A percentile compares a stretch with the other conserved stretches of the same genome.
Evolutionary conservation across 2,113 vertebrate species (phyloP).

Genomic region (Uria lomvia): DNA sequence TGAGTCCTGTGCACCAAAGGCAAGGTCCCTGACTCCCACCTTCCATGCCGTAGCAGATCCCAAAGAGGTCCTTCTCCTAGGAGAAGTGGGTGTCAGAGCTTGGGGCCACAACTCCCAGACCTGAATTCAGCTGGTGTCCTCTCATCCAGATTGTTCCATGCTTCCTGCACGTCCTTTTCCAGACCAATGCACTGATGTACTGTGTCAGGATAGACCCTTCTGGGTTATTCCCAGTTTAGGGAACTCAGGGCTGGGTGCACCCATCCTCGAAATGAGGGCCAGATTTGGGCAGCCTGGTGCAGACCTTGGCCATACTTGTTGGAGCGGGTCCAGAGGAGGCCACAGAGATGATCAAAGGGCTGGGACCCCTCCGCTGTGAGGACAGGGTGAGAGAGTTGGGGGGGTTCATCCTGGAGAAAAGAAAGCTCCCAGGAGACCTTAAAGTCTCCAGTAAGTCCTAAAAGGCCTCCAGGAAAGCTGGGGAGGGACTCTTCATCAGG

Average conservation of each 20-base stretch:
- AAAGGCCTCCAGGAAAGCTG: background rate
- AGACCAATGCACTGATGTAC: rapidly evolving
- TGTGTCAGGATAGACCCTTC: background rate
- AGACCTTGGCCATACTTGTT: background rate
- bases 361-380: background rate
- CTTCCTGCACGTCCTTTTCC: background rate
- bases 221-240: background rate
- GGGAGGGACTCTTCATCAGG: background rate
- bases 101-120: background rate
- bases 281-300: background rate
- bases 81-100: background rate
- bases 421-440: background rate
- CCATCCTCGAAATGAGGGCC: background rate
- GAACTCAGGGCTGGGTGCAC: background rate
- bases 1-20: background rate
- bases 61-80: background rate
- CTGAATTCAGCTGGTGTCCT: background rate
- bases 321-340: background rate
- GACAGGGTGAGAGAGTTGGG: background rate
- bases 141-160: background rate
- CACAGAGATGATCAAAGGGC: background rate
- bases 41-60: too few relatives aligned
- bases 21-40: background rate
- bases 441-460: background rate
- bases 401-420: background rate